Evolutionary conservation across 2,113 vertebrate genomes (phyloP), one percentile per base, ranked within the genome.

Genomic region (Lanius collurio): DNA sequence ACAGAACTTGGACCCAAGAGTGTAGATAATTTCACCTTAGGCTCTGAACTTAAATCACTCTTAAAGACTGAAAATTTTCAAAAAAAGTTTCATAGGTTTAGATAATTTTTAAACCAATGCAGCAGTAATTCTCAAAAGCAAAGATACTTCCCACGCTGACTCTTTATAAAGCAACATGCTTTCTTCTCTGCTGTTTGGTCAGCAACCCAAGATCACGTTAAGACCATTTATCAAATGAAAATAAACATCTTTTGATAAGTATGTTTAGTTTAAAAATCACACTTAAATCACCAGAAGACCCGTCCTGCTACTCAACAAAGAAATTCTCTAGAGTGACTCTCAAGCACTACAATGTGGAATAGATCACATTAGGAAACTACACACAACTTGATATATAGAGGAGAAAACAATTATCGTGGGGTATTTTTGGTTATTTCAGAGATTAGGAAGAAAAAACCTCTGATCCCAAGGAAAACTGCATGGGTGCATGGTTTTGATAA

Each of bases 351-450:
- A 37, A 46, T 3, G 11, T 42, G 20, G 24, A 81, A 70, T 2
- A 59, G 10, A 75, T 47, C 33, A 59, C 10, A 21, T 64, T 59
- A 78, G 13, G 42, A 33, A 95, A 67, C 15, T 31, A 50, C 21
- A 52, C 2, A 49, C 2, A 35, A 60, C 12, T 22, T 27, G 10
- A 75, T 24, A 56, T 17, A 39, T 4, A 41, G 11, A 63, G 10
- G 3, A 2, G 10, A 69, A 80, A 22, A 63, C 46, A 60, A 35
- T 35, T 4, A 62, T 7, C 33, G 18, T 0, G 0, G 2, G 9
- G 3, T 14, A 37, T 46, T 18, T 63, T 42, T 31, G 30, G 6
- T 44, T 44, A 52, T 23, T 59, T 60, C 63, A 63, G 50, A 47
- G 3, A 22, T 60, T 49, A 89, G 15, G 6, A 57, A 77, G 26